These are phyloP conservation scores for Acrossocheilus fasciatus DNA, from an alignment of 2,797 vertebrate genomes.

Conservation along the genomic window DNA sequence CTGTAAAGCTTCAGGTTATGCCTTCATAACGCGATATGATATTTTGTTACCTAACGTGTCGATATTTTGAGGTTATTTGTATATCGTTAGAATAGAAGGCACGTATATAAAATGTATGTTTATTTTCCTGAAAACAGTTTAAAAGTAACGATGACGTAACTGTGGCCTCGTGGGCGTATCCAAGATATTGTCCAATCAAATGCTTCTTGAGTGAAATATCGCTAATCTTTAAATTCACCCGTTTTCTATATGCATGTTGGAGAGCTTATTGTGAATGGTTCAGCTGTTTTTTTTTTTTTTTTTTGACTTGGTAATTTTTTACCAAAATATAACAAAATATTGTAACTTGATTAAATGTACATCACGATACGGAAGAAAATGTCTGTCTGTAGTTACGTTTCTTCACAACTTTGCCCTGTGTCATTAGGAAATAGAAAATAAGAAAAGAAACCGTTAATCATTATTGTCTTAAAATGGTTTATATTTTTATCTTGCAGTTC, in stretches of 20 bases:
- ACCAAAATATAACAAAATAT: neutral
- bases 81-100: neutral
- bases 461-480: neutral
- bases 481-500: neutral
- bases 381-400: neutral
- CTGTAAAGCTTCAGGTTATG: neutral
- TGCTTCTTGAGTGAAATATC: neutral
- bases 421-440: neutral
- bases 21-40: neutral
- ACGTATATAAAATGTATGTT: neutral
- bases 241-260: neutral
- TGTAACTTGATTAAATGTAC: neutral
- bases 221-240: no score
- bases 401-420: neutral
- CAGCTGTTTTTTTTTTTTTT: neutral
- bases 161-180: neutral
- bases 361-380: neutral
- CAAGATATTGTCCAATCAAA: neutral
- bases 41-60: neutral
- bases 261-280: neutral
- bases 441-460: neutral
- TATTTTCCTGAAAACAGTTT: neutral
- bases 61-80: neutral
- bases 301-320: neutral
- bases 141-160: neutral